Evolutionary conservation across 2,113 vertebrate genomes (phyloP), one percentile per base, ranked within the genome.

Genomic region (Chloropsis cyanopogon): DNA sequence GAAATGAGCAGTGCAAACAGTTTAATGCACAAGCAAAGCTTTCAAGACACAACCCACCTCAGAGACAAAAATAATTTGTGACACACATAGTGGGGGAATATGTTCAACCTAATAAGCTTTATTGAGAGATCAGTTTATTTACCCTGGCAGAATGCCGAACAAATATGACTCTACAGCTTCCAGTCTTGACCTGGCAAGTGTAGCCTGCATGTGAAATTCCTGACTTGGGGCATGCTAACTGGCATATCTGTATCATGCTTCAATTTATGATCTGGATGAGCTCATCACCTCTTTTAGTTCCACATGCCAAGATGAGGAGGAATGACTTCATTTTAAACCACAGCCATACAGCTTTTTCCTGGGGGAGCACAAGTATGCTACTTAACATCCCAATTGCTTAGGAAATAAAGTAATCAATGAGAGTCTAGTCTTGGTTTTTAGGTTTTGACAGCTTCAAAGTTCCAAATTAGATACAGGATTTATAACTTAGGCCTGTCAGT

Each of bases 41-140:
- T 91, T 82, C 92, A 93, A 82, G 41, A 69, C 44, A 68, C 61
- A 82, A 39, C 44, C 63, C 69, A 94, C 53, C 22, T 49, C 64
- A 90, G 28, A 35, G 53, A 85, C 70, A 72, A 71, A 86, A 70
- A 75, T 37, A 10, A 71, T 52, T 41, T 76, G 50, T 85, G 61
- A 76, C 66, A 64, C 54, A 68, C 26, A 68, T 33, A 39, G 70
- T 24, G 10, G 59, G 39, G 35, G 66, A 95, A 29, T 33, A 68
- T 7, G 29, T 87, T 91, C 84, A 87, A 70, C 61, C 69, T 85
- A 79, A 71, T 76, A 93, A 90, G 37, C 57, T 53, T 85, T 68
- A n/a, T 41, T 91, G 78, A 93, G 81, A 84, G 61, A 90, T 53
- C 44, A 54, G 31, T 89, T 92, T 91, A 94, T 87, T 82, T 91